Evolutionary conservation across 2,113 vertebrate species (phyloP).

Genomic region (Murina feae): DNA sequence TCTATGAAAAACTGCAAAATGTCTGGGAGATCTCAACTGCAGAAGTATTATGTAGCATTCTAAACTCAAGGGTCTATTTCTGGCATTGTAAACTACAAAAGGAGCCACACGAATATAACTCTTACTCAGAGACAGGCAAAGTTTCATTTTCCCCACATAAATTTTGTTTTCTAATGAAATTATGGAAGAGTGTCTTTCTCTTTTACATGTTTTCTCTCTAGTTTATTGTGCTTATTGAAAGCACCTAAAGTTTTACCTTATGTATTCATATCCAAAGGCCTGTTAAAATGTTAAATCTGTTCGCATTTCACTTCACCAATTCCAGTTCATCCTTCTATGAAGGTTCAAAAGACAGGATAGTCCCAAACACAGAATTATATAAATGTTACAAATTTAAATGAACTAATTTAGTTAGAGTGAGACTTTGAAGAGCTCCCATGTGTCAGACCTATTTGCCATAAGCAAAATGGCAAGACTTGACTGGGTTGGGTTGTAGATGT

Average conservation of each 20-base stretch:
- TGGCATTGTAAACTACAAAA: slow-evolving; percentile 7
- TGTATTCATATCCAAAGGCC: not conserved
- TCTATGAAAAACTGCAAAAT: not conserved
- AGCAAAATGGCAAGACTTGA: not conserved
- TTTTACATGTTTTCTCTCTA: not conserved
- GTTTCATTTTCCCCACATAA: not conserved
- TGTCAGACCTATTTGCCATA: not conserved
- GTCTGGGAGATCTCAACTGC: slow-evolving; percentile 18
- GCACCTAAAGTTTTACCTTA: not conserved
- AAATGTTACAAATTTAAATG: not conserved
- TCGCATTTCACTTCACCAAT: not conserved
- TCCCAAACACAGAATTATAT: not conserved
- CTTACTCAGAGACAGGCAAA: not conserved
- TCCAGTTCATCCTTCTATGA: not conserved
- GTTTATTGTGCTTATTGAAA: not conserved
- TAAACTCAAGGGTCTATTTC: slow-evolving; percentile 17
- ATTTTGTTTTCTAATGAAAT: slow-evolving; percentile 26
- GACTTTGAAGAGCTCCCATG: not conserved
- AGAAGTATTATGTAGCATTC: not conserved
- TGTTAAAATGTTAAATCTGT: not conserved
- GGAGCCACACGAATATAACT: not conserved
- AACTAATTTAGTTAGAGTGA: not conserved
- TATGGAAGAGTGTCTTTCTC: not conserved
- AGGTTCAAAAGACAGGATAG: not conserved
- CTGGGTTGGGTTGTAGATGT: not conserved